These are phyloP conservation scores for Hydroisotoma schaefferi DNA, from an alignment of 2,888 invertebrate species.

Conservation along the genomic window DNA sequence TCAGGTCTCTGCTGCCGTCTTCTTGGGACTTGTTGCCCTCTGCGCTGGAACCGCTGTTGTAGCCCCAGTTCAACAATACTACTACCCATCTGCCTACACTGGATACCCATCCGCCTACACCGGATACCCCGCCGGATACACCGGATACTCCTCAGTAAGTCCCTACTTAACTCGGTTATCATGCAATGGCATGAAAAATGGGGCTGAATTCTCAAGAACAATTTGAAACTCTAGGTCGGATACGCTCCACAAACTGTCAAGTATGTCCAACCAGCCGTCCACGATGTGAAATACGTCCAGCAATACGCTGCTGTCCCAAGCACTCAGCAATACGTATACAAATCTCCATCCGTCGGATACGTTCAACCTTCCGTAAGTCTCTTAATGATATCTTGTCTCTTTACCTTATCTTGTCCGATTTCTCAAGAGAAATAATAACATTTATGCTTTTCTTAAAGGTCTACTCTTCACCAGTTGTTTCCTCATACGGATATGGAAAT, in stretches of 20 bases:
- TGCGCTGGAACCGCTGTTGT: neutral
- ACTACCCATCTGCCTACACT: too few relatives aligned
- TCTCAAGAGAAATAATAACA: neutral
- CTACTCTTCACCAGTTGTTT: neutral
- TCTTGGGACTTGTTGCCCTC: constrained; percentile 5
- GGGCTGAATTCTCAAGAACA: too few relatives aligned
- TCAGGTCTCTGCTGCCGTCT: constrained; percentile 5
- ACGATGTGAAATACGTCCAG: constrained; percentile 1
- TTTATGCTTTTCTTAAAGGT: neutral
- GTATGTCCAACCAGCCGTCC: neutral
- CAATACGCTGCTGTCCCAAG: neutral
- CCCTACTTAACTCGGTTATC: neutral
- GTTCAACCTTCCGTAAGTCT: neutral
- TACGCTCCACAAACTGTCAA: neutral
- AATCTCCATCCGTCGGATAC: neutral
- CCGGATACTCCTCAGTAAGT: neutral
- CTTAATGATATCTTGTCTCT: too few relatives aligned
- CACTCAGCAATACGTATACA: neutral
- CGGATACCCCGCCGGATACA: too few relatives aligned
- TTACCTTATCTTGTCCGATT: too few relatives aligned
- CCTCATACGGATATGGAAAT: neutral
- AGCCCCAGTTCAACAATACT: neutral
- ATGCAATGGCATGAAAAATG: too few relatives aligned
- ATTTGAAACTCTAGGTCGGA: neutral
- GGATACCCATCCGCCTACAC: too few relatives aligned